Evolutionary conservation across 2,888 invertebrate genomes (phyloP).

Genomic region (Eurois occulta): DNA sequence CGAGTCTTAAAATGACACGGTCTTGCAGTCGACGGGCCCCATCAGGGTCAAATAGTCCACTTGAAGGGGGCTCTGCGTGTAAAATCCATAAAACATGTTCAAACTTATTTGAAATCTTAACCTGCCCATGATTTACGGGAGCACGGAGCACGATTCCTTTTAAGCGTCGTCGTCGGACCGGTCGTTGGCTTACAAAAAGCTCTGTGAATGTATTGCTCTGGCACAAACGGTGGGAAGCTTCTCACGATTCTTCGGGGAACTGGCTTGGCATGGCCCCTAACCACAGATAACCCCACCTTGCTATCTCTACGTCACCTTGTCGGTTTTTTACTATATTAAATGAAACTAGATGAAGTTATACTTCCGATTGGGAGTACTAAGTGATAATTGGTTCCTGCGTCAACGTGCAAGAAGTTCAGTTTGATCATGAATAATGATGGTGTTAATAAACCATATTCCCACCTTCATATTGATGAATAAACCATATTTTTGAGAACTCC

Average conservation of each 20-base stretch:
- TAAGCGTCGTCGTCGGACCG: conserved; percentile 65
- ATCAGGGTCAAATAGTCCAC: conserved; percentile 44
- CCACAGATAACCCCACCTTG: conserved; percentile 57
- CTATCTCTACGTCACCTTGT: conserved; percentile 54
- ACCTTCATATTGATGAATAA: conserved; percentile 31
- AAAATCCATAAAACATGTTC: conserved; percentile 57
- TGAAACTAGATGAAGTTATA: conserved; percentile 18
- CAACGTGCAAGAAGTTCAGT: conserved; percentile 1
- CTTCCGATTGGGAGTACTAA: conserved; percentile 29
- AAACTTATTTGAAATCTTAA: conserved; percentile 55
- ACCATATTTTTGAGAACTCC: conserved; percentile 22
- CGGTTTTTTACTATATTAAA: conserved; percentile 40
- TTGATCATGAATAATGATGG: not conserved
- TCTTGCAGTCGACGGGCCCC: conserved; percentile 11
- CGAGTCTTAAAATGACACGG: conserved; percentile 3
- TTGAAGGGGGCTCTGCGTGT: conserved; percentile 17
- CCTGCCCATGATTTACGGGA: conserved; percentile 59
- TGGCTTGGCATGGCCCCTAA: conserved; percentile 51
- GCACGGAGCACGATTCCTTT: conserved; percentile 53
- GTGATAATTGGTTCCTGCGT: conserved; percentile 7
- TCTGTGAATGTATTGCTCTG: conserved; percentile 74
- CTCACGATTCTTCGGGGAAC: conserved; percentile 75
- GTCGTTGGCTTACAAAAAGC: conserved; percentile 68
- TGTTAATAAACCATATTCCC: too few relatives aligned
- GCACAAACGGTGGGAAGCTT: conserved; percentile 83